A percentile compares a stretch with the other conserved stretches of the same genome.
phyloP scores from a whole-genome alignment of 2,888 invertebrate genomes.

The Chymomyza amoena region DNA sequence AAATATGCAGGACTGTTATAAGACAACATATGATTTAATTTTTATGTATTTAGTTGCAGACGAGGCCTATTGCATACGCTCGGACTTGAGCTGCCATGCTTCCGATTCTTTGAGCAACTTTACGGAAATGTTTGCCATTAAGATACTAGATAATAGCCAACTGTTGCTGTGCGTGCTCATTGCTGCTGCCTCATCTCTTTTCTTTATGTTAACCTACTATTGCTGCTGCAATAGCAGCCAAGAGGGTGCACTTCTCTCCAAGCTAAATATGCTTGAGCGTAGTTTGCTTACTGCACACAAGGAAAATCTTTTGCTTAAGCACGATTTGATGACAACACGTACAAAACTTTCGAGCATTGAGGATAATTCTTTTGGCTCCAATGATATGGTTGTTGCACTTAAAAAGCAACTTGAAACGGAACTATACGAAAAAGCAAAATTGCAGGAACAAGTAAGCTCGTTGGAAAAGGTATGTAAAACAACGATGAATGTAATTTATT shows the following conservation, averaged over 20 bases:
- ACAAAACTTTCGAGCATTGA: slow-evolving; percentile 83
- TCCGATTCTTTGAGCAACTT: slow-evolving; percentile 60
- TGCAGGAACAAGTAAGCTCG: slow-evolving; percentile 85
- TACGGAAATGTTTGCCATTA: slow-evolving; percentile 56
- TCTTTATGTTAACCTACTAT: slow-evolving; percentile 88
- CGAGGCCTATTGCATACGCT: slow-evolving; percentile 41
- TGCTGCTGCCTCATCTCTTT: slow-evolving; percentile 85
- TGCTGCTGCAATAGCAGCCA: slow-evolving; percentile 87
- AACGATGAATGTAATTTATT: too few species aligned
- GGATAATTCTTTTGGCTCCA: slow-evolving; percentile 85
- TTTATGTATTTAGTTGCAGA: slow-evolving; percentile 12
- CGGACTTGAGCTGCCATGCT: slow-evolving; percentile 13
- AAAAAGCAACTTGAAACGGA: slow-evolving; percentile 83
- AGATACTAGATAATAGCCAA: slow-evolving; percentile 78
- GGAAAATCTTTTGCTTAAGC: slow-evolving; percentile 84
- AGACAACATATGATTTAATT: neutral
- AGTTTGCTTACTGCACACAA: slow-evolving; percentile 82
- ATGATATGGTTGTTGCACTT: slow-evolving; percentile 85
- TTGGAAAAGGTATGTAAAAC: slow-evolving; percentile 81
- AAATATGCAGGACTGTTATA: neutral
- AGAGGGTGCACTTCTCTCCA: slow-evolving; percentile 85
- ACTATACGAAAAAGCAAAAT: slow-evolving; percentile 78
- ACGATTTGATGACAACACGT: slow-evolving; percentile 82
- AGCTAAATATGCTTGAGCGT: slow-evolving; percentile 83
- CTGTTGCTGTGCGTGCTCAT: slow-evolving; percentile 82